Conservation (phyloP, 2,113 vertebrate genomes). For the Limnothrissa miodon region DNA sequence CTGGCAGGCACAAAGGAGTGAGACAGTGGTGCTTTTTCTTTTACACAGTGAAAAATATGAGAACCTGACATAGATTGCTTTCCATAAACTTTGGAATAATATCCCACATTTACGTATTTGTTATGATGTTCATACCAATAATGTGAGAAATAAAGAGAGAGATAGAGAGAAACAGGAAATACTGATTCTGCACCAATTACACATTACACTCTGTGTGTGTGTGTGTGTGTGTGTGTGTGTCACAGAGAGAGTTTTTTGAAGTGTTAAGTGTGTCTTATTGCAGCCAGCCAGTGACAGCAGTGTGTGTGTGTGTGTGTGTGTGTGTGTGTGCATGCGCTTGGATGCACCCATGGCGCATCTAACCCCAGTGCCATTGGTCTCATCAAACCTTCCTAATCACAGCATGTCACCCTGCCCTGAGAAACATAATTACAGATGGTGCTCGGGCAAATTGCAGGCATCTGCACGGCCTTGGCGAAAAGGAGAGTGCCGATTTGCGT, state of each 20-base stretch:
- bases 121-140: too few species aligned
- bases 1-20: too few species aligned
- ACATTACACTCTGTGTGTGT: background rate
- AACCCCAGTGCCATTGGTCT: constrained; percentile 29
- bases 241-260: background rate
- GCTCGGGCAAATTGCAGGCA: constrained; percentile 38
- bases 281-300: background rate
- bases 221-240: background rate
- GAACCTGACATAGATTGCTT: too few species aligned
- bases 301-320: background rate
- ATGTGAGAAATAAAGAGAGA: background rate
- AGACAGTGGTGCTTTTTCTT: too few species aligned
- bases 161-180: background rate
- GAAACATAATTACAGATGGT: constrained; percentile 35
- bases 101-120: too few species aligned
- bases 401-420: constrained; percentile 41
- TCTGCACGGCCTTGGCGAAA: constrained; percentile 27
- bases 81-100: too few species aligned
- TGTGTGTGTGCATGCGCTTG: background rate
- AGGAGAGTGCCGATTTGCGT: constrained; percentile 37
- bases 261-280: background rate
- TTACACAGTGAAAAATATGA: too few species aligned
- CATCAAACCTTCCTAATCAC: constrained; percentile 43
- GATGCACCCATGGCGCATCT: constrained; percentile 27
- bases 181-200: background rate